Evolutionary conservation across 92 coral and sea anemone species (phyloP), one percentile per base, ranked within the genome.

Genomic region (Blastomussa wellsi): DNA sequence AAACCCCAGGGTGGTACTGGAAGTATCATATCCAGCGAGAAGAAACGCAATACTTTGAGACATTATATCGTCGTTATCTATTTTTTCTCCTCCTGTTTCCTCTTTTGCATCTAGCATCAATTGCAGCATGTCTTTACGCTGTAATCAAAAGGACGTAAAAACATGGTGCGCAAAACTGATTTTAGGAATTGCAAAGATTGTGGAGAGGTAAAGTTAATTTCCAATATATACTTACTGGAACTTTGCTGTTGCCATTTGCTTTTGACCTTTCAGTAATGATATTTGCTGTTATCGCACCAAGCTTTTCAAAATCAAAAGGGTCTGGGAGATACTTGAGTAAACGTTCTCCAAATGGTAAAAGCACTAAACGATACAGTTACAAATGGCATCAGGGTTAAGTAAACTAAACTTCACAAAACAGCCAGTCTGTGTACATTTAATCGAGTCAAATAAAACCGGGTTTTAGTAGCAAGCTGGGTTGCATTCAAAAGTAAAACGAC

Each of bases 71-170:
- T 67, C 78, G 48, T 82, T 82, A 47, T 82, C 86, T 32, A 82
- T 48, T 70, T 81, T 81, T 38, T 20, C 77, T 28, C 85, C 85
- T 35, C 72, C 82, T 35, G 71, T 78, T 42, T 82, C 78, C 16
- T 70, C 67, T 36, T 72, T 82, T 82, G 78, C 86, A 32, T 82
- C 86, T 7, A 82, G 86, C 86, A 82, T 82, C 68, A 82, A 36
- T 49, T 82, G 86, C 15, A 82, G 14, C 86, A 82, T 28, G 86
- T 82, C 86, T 19, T 72, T 68, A 14, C 78, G 67, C 86, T 80
- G 74, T 28, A 36, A 39, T 8, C 31, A 51, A 22, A 28, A 3
- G 49, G 20, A 5, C 5, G 0, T 2, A 72, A 20, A 8, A 51
- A 53, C 60, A 9, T 53, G 60, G 60, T 53, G 22, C 4, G 60